Percentiles rank a stretch among this genome's conserved stretches.
phyloP scores from a whole-genome alignment of 2,113 vertebrate species.

The Sorex araneus region DNA sequence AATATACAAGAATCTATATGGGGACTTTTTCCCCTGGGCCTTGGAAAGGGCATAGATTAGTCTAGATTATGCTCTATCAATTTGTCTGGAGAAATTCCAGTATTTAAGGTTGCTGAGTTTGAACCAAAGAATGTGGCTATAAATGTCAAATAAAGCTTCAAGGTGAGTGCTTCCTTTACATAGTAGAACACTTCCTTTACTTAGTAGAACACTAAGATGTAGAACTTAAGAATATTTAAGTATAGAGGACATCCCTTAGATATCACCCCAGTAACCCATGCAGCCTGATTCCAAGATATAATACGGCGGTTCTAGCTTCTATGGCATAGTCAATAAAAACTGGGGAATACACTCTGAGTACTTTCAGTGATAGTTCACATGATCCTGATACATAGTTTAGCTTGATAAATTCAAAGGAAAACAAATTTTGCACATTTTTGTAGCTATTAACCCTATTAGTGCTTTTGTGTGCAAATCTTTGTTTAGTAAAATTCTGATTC shows the following conservation, averaged over 20 bases:
- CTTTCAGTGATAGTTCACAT: background rate
- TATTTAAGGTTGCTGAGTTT: background rate
- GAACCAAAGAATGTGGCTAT: background rate
- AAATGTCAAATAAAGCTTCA: background rate
- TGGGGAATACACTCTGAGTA: no score
- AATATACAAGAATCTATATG: no score
- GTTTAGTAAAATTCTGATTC: constrained; percentile 10
- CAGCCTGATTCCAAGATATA: background rate
- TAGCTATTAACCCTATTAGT: background rate
- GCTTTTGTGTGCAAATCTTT: background rate
- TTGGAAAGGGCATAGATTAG: background rate
- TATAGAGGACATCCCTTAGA: background rate
- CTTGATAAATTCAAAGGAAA: constrained; percentile 34
- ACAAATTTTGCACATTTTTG: background rate
- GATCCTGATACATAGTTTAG: background rate
- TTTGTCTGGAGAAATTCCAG: background rate
- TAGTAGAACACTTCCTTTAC: background rate
- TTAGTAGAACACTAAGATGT: background rate
- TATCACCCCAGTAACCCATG: background rate
- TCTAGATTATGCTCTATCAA: background rate
- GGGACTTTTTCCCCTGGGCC: background rate
- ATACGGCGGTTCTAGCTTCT: background rate
- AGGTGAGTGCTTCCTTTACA: background rate
- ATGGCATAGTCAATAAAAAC: background rate
- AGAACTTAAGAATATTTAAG: no score